Evolutionary conservation across 2,113 vertebrate genomes (phyloP).

Genomic region (Salvelinus alpinus): DNA sequence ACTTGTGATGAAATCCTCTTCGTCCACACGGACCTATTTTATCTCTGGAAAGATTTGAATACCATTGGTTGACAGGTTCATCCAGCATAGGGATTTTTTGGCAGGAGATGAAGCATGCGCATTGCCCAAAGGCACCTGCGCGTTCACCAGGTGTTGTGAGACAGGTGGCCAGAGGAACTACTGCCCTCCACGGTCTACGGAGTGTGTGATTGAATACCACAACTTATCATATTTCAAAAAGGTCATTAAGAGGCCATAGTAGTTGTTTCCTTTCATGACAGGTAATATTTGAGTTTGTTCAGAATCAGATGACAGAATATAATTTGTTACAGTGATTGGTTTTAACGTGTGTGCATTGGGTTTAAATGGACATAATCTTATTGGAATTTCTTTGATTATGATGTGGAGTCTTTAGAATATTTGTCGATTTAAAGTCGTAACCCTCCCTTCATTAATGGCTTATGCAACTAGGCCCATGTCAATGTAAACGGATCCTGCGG

Average conservation of each 20-base stretch:
- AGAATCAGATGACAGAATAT: no score
- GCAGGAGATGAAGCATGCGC: slow-evolving; percentile 68
- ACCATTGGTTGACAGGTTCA: slow-evolving; percentile 55
- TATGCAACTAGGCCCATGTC: not conserved
- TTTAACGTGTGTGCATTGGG: slow-evolving; percentile 48
- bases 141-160: slow-evolving; percentile 82
- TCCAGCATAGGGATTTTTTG: slow-evolving; percentile 48
- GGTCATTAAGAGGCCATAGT: not conserved
- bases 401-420: not conserved
- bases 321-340: slow-evolving; percentile 52
- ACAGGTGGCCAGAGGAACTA: slow-evolving; percentile 72
- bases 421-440: not conserved
- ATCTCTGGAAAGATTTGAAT: slow-evolving; percentile 65
- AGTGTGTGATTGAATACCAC: not conserved
- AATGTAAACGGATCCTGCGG: not conserved
- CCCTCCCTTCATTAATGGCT: not conserved
- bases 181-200: not conserved
- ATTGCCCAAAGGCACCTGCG: slow-evolving; percentile 26
- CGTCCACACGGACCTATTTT: slow-evolving; percentile 36
- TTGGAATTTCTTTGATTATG: not conserved
- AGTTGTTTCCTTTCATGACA: no score
- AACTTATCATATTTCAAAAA: not conserved
- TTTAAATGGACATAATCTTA: not conserved
- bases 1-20: slow-evolving; percentile 11
- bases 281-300: no score